Base-by-base conservation (phyloP, 2,888 invertebrate species). In the Pyrrhia umbra region DNA sequence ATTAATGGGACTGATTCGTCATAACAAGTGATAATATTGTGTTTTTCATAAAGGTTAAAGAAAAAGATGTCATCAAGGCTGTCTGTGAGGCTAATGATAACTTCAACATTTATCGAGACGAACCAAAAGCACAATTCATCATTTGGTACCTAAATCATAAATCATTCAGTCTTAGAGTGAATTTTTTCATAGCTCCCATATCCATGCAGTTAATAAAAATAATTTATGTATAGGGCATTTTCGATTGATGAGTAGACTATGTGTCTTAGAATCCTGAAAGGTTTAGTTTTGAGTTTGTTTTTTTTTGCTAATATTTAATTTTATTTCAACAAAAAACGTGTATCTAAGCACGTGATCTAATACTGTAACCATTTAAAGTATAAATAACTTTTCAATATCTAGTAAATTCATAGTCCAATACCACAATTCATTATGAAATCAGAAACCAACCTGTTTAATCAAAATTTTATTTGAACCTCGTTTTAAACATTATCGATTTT, bases 381-480 rank as follows among this genome's bases (percentile, higher is more conserved):
- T n/a, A n/a, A 45, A 9, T 15, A 30, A 5, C 1, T 40, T 37
- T 64, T 37, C 58, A 57, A 67, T 16, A 13, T 59, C 37, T 68
- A 42, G 13, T 47, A 23, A 45, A 37, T 45, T 66, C 43, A 66
- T 59, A 43, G 65, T 45, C 23, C 6, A 15, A 37, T 15, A 15
- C n/a, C 37, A 37, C 15, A 37, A n/a, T 37, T 54, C 8, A 54
- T 55, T 27, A 42, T 6, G 21, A 40, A 39, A 18, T 21, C 46
- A 69, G 40, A 68, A 62, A 49, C 55, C 13, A 62, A 49, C 55
- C 13, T 16, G 54, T 62, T 58, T 27, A 47, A 45, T 50, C 25
- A 52, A 59, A 51, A 21, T 45, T 51, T 1, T 50, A 51, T 23
- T 13, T 57, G 16, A 39, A 18, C 10, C 15, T 30, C 15, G 51